These are phyloP conservation scores for Tychaedon coryphoeus DNA, from an alignment of 2,113 vertebrate genomes.

Conservation along the genomic window DNA sequence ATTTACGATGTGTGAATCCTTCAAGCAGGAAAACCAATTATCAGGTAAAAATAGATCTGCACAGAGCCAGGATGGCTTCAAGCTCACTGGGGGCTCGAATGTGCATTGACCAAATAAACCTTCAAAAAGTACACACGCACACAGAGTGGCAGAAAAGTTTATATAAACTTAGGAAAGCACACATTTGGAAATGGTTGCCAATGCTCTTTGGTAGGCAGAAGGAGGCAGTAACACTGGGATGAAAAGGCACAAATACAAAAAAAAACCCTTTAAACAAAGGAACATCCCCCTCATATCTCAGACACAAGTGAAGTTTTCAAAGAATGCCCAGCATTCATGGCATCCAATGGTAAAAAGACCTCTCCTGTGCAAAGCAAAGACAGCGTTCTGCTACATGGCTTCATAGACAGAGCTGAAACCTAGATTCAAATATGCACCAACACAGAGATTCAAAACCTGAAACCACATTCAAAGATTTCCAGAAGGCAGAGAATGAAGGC, in stretches of 20 bases:
- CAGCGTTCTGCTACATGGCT: neutral
- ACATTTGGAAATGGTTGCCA: neutral
- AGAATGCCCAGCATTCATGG: neutral
- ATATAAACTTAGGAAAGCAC: neutral
- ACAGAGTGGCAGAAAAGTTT: neutral
- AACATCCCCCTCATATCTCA: neutral
- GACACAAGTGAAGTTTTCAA: neutral
- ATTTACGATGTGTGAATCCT: conserved; percentile 6
- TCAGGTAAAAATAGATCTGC: conserved; percentile 36
- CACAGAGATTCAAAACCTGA: neutral
- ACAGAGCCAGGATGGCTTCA: neutral
- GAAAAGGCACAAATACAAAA: neutral
- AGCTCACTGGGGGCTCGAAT: neutral
- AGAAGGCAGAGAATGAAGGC: neutral
- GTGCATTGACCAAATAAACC: neutral
- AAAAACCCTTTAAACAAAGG: neutral
- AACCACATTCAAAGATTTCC: neutral
- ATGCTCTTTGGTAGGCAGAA: neutral
- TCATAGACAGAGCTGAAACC: neutral
- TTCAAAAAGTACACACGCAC: neutral
- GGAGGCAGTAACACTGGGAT: neutral
- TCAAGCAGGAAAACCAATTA: conserved; percentile 47
- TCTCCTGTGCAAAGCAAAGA: neutral
- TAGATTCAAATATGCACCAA: neutral
- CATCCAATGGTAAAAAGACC: neutral